A percentile compares a stretch with the other conserved stretches of the same genome.
Evolutionary conservation across 2,888 invertebrate genomes (phyloP).

Genomic region (Aromia moschata): DNA sequence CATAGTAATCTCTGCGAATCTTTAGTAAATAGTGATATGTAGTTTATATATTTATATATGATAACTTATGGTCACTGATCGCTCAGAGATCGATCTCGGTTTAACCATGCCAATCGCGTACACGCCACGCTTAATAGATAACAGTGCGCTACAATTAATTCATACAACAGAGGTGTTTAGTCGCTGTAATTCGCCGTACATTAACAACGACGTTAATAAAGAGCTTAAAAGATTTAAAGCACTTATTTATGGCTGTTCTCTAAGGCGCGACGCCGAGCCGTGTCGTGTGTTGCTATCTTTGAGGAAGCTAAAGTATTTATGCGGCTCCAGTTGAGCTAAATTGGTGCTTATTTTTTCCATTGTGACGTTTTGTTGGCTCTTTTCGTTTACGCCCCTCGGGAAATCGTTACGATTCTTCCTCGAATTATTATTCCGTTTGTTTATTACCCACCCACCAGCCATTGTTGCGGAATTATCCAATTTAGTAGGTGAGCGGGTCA

Average conservation of each 20-base stretch:
- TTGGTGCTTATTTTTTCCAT: slow-evolving; percentile 8
- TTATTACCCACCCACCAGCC: background rate
- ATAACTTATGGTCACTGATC: no score
- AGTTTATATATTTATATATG: no score
- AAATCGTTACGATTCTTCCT: background rate
- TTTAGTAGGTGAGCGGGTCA: no score
- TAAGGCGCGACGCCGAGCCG: background rate
- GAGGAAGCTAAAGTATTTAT: slow-evolving; percentile 3
- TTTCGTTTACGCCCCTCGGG: background rate
- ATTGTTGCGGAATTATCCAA: no score
- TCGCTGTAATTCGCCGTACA: background rate
- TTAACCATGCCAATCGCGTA: no score
- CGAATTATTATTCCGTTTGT: background rate
- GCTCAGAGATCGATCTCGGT: no score
- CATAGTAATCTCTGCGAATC: no score
- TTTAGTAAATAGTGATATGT: no score
- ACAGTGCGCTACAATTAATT: background rate
- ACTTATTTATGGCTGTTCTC: background rate
- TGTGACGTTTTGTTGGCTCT: slow-evolving; percentile 1
- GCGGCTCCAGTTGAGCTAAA: slow-evolving; percentile 1
- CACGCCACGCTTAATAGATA: no score
- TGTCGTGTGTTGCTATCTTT: background rate
- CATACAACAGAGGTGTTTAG: background rate
- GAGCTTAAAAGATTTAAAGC: background rate
- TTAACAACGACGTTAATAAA: background rate